phyloP scores from a whole-genome alignment of 2,797 vertebrate species.

The Octomys mimax region DNA sequence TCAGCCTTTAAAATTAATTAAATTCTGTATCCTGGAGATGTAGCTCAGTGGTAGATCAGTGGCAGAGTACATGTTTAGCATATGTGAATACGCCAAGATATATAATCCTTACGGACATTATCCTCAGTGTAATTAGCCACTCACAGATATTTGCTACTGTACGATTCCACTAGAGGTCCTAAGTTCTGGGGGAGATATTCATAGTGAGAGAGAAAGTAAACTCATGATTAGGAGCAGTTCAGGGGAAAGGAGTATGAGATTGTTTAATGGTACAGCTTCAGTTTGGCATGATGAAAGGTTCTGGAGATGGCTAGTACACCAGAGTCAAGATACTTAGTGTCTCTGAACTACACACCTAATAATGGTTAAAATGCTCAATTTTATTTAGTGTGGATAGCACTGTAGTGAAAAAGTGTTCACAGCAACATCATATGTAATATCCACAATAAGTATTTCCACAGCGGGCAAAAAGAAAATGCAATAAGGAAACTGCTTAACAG shows the following conservation, averaged over 20 bases:
- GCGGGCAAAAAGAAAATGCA: background rate
- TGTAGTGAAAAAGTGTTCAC: slow-evolving; percentile 10
- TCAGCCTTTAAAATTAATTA: background rate
- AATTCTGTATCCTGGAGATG: background rate
- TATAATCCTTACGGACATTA: background rate
- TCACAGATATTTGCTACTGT: background rate
- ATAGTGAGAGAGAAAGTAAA: background rate
- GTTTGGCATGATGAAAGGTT: background rate
- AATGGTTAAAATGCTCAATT: background rate
- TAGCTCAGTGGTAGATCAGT: background rate
- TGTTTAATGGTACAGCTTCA: background rate
- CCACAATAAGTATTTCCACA: background rate
- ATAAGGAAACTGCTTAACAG: background rate
- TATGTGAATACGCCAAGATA: background rate
- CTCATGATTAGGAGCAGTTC: background rate
- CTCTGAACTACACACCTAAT: background rate
- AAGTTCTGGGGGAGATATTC: background rate
- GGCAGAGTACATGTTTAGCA: background rate
- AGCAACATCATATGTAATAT: background rate
- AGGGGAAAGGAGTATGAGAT: background rate
- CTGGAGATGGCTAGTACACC: background rate
- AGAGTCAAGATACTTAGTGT: background rate
- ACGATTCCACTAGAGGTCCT: background rate
- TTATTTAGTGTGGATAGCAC: background rate
- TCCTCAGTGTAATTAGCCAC: background rate